A percentile compares a stretch with the other conserved stretches of the same genome.
Conservation (phyloP, 2,113 vertebrate species). For the Bucco capensis region DNA sequence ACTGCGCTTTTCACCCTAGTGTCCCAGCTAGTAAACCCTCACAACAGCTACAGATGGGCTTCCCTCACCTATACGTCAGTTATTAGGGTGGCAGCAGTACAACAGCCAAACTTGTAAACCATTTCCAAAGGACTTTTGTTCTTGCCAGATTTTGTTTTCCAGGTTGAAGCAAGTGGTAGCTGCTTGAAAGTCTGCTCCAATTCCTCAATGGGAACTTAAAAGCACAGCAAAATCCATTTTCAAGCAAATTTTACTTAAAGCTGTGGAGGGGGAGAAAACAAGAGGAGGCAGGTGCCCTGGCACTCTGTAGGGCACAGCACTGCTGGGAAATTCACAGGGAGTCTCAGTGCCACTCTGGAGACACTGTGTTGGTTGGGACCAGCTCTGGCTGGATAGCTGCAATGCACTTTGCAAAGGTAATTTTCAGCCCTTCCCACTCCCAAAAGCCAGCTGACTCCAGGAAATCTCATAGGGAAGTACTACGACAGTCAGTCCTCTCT, state of each 20-base stretch:
- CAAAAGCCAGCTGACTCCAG: not conserved
- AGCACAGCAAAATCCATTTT: not conserved
- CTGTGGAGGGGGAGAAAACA: not conserved
- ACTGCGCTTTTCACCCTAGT: not conserved
- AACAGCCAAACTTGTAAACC: not conserved
- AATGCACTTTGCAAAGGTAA: not conserved
- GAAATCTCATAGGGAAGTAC: not conserved
- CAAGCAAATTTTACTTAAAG: not conserved
- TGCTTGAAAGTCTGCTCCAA: not conserved
- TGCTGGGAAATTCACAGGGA: not conserved
- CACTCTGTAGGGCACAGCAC: fast-evolving
- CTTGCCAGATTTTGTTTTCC: not conserved
- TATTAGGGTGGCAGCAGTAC: not conserved
- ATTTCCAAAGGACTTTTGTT: not conserved
- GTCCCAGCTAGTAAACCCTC: not conserved
- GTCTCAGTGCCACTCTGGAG: fast-evolving
- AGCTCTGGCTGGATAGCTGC: not conserved
- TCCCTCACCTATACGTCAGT: not conserved
- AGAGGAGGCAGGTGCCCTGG: not conserved
- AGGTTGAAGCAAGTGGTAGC: not conserved
- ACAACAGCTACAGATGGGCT: not conserved
- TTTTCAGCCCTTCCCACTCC: not conserved
- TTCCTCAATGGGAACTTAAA: not conserved
- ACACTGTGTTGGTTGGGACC: not conserved
- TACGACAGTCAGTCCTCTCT: not conserved